These are phyloP conservation scores for Pituophis catenifer DNA, from an alignment of 2,113 vertebrate genomes.

Conservation along the genomic window DNA sequence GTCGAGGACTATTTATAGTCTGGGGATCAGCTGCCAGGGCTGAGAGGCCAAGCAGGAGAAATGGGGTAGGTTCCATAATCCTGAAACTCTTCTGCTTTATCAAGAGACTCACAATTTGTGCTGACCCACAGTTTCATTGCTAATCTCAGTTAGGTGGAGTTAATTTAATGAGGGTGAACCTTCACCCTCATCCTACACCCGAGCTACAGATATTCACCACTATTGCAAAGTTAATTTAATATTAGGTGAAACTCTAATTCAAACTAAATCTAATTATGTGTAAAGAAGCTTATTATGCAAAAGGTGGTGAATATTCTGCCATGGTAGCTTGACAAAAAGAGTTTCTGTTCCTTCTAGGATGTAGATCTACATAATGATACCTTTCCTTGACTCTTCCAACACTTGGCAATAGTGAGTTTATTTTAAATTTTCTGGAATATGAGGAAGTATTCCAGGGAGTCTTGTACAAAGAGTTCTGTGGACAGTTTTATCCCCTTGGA, in stretches of 20 bases:
- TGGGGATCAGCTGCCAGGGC: neutral
- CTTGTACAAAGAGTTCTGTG: neutral
- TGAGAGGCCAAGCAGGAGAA: neutral
- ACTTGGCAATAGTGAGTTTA: neutral
- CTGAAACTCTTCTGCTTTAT: neutral
- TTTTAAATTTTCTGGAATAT: neutral
- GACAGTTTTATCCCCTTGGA: conserved; percentile 11
- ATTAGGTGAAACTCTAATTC: neutral
- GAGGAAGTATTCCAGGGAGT: neutral
- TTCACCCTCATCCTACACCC: too few species aligned
- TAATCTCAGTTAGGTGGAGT: neutral
- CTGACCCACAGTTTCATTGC: neutral
- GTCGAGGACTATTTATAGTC: neutral
- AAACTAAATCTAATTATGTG: neutral
- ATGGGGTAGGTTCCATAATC: neutral
- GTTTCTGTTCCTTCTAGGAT: neutral
- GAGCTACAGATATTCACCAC: too few species aligned
- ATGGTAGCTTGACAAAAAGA: neutral
- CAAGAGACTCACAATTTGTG: neutral
- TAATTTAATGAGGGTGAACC: neutral
- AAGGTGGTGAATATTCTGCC: neutral
- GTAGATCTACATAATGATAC: neutral
- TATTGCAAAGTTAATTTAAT: neutral
- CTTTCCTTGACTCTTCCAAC: accelerated
- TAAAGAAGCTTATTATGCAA: neutral